These are phyloP conservation scores for Sitophilus oryzae DNA, from an alignment of 1,140 invertebrate species.

Conservation along the genomic window DNA sequence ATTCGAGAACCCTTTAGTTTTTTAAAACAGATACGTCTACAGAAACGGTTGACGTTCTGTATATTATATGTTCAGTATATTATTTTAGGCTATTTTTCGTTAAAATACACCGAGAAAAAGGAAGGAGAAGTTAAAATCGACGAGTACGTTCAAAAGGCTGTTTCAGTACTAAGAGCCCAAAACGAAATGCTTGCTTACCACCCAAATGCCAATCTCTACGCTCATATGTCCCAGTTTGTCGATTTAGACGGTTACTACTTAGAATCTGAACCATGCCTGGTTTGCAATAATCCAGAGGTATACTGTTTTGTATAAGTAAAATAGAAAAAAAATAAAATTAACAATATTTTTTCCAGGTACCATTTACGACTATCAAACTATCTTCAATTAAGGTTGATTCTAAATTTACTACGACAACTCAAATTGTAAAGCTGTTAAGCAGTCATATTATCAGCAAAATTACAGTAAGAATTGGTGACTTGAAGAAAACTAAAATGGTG, in stretches of 20 bases:
- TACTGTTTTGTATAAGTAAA: neutral
- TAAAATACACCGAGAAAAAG: slow-evolving; percentile 36
- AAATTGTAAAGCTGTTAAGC: slow-evolving; percentile 93
- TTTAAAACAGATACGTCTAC: too few relatives aligned
- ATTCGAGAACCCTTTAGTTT: too few relatives aligned
- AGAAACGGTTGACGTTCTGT: too few relatives aligned
- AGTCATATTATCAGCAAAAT: slow-evolving; percentile 94
- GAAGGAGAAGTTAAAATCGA: slow-evolving; percentile 48
- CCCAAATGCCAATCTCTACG: slow-evolving; percentile 91
- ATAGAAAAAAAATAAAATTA: neutral
- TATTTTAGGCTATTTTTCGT: slow-evolving; percentile 35
- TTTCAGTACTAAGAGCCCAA: slow-evolving; percentile 77
- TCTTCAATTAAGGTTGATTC: slow-evolving; percentile 93
- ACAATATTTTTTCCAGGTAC: slow-evolving; percentile 48
- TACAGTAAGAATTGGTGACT: slow-evolving; percentile 85
- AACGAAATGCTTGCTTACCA: slow-evolving; percentile 84
- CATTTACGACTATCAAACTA: slow-evolving; percentile 86
- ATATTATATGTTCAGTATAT: neutral
- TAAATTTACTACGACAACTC: slow-evolving; percentile 95
- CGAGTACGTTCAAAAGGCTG: slow-evolving; percentile 78
- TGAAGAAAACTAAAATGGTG: slow-evolving; percentile 97
- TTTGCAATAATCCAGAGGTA: slow-evolving; percentile 92
- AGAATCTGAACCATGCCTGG: slow-evolving; percentile 93
- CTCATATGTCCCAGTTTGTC: slow-evolving; percentile 83
- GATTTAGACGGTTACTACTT: slow-evolving; percentile 95